phyloP scores from a whole-genome alignment of 2,113 vertebrate species.

The Tachuris rubrigastra region DNA sequence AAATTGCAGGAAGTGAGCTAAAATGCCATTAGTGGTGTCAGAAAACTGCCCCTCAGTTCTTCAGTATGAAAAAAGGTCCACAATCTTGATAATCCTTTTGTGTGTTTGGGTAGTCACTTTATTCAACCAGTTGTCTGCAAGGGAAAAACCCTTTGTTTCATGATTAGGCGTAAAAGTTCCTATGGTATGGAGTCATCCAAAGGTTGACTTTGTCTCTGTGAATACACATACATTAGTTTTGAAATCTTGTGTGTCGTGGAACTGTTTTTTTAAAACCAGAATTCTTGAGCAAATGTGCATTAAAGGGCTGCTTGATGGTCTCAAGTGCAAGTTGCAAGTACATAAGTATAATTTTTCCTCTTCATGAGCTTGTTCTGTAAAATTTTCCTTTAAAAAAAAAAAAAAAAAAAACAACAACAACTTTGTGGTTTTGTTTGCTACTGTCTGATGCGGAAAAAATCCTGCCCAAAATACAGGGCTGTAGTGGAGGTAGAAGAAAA shows the following conservation, averaged over 20 bases:
- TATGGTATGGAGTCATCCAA: not conserved
- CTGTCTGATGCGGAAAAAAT: not conserved
- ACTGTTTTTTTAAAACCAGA: not conserved
- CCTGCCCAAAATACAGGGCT: not conserved
- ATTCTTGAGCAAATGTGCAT: not conserved
- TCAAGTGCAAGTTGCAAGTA: not conserved
- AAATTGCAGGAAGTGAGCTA: not conserved
- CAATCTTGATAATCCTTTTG: not conserved
- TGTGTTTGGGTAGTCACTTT: not conserved
- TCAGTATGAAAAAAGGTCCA: not conserved
- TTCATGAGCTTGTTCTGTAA: not conserved
- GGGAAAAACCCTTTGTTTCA: not conserved
- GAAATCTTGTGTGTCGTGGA: not conserved
- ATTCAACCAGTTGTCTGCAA: fast-evolving
- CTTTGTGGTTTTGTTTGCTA: not conserved
- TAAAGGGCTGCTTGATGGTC: not conserved
- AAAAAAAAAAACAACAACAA: not conserved
- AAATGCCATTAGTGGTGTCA: not conserved
- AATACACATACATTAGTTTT: not conserved
- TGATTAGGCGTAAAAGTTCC: not conserved
- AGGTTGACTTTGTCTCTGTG: not conserved
- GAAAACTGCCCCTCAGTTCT: not conserved
- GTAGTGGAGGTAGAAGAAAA: not conserved
- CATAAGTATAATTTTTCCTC: not conserved
- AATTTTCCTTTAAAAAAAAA: not conserved